Conservation (phyloP, 2,113 vertebrate genomes). For the Rattus rattus region DNA sequence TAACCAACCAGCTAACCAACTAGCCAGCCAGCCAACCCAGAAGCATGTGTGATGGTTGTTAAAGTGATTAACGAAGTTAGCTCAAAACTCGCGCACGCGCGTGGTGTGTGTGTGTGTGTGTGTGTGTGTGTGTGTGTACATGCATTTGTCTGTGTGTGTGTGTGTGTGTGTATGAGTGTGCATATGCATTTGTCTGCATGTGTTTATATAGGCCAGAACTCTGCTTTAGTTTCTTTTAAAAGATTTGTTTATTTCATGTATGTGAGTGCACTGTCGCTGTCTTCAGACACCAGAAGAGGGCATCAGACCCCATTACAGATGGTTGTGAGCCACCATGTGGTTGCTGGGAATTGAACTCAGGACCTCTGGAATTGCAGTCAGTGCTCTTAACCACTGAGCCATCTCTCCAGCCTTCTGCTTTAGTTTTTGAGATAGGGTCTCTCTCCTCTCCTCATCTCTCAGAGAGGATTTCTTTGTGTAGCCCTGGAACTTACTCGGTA, state of each 20-base stretch:
- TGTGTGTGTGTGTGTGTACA: background rate
- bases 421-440: background rate
- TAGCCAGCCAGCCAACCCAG: background rate
- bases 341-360: too few relatives aligned
- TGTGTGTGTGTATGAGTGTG: background rate
- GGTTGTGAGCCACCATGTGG: too few relatives aligned
- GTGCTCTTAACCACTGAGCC: too few relatives aligned
- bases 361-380: too few relatives aligned
- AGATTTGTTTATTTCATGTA: too few relatives aligned
- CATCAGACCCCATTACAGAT: too few relatives aligned
- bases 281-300: too few relatives aligned
- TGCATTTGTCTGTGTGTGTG: background rate
- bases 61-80: background rate
- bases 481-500: too few relatives aligned
- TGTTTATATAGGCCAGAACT: background rate
- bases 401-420: too few relatives aligned
- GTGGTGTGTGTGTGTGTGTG: background rate
- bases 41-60: background rate
- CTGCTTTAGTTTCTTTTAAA: background rate
- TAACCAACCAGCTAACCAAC: background rate
- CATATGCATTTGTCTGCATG: background rate
- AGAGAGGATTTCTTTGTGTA: too few relatives aligned
- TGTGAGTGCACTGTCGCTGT: too few relatives aligned
- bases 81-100: background rate
- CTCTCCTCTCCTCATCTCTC: too few relatives aligned